Evolutionary conservation across 2,888 invertebrate species (phyloP).

Genomic region (Apamea anceps): DNA sequence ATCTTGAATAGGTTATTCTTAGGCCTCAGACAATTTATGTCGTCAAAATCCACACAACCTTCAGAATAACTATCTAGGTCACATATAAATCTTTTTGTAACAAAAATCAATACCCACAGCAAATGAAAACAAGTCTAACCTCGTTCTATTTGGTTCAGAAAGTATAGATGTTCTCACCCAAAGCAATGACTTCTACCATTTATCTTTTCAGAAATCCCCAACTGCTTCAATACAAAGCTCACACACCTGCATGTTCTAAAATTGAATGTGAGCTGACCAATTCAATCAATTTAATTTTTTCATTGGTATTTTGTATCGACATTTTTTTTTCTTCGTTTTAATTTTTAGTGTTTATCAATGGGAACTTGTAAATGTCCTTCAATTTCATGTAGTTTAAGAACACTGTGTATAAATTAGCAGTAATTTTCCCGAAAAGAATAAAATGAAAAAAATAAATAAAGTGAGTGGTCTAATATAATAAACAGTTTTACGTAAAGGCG

Average conservation of each 20-base stretch:
- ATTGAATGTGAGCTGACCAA: not conserved
- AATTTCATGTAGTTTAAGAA: not conserved
- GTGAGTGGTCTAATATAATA: constrained; percentile 5
- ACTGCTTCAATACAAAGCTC: not conserved
- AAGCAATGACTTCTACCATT: constrained; percentile 35
- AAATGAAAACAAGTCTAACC: constrained; percentile 46
- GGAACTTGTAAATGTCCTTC: not conserved
- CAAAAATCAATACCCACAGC: constrained; percentile 38
- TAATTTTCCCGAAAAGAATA: not conserved
- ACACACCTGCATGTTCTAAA: not conserved
- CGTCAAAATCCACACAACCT: constrained; percentile 8
- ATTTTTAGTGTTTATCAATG: not conserved
- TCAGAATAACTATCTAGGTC: constrained; percentile 34
- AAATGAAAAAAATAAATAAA: not conserved
- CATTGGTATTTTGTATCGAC: not conserved
- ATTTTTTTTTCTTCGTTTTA: not conserved
- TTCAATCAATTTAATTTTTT: not conserved
- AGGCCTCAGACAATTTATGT: constrained; percentile 9
- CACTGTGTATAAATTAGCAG: not conserved
- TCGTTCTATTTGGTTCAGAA: constrained; percentile 37
- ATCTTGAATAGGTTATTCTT: constrained; percentile 1
- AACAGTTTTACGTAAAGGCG: constrained; percentile 25
- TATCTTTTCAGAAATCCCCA: constrained; percentile 18
- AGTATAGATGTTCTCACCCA: constrained; percentile 23
- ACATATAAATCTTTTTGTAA: constrained; percentile 25